Percentiles rank a stretch among this genome's conserved stretches.
Conservation (phyloP, 2,113 vertebrate species). For the Boleophthalmus pectinirostris region DNA sequence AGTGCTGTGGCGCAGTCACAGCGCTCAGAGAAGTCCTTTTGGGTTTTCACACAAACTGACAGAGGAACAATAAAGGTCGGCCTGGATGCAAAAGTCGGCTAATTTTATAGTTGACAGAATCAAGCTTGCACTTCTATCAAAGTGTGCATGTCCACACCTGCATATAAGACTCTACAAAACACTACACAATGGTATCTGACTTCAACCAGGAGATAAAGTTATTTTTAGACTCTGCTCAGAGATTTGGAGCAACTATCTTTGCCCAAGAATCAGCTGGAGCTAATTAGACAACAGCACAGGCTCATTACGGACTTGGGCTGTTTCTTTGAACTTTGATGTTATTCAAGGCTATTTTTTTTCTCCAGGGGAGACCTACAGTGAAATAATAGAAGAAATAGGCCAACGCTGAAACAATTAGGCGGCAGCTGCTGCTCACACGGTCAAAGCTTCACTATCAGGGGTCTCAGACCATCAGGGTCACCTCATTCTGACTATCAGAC, state of each 20-base stretch:
- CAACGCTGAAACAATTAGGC: neutral
- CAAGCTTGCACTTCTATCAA: neutral
- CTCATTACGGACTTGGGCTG: slow-evolving; percentile 24
- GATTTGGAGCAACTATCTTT: slow-evolving; percentile 13
- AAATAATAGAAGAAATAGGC: neutral
- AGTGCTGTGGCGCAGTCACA: slow-evolving; percentile 9
- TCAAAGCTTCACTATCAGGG: neutral
- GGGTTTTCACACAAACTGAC: neutral
- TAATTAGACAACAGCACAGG: slow-evolving; percentile 42
- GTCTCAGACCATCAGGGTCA: neutral
- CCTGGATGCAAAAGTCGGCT: neutral
- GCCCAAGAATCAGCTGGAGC: slow-evolving; percentile 18
- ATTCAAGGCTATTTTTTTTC: slow-evolving; percentile 13
- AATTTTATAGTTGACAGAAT: neutral
- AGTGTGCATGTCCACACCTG: neutral
- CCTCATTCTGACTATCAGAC: neutral
- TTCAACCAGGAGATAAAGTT: neutral
- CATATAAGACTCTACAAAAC: neutral
- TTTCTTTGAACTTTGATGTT: slow-evolving; percentile 32
- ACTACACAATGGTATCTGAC: neutral
- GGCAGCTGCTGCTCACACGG: neutral
- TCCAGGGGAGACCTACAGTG: neutral
- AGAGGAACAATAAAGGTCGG: neutral
- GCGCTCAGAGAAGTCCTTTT: neutral
- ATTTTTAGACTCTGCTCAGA: neutral